These are phyloP conservation scores for Branchinecta lindahli DNA, from an alignment of 1,140 invertebrate genomes.

Conservation along the genomic window DNA sequence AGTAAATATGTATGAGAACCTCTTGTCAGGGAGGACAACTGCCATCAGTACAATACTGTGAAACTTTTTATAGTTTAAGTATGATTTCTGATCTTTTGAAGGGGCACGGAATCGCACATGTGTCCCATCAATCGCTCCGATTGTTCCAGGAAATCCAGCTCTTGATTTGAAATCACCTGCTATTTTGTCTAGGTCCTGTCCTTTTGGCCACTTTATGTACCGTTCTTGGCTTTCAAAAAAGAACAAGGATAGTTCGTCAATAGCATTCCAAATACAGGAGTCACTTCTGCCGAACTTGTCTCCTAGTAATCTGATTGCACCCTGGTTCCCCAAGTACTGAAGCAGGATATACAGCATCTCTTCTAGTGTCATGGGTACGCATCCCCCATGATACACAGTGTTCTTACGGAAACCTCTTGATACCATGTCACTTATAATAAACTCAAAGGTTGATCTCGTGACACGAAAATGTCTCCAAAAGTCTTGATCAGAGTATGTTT, in stretches of 20 bases:
- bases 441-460: background rate
- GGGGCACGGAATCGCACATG: slow-evolving; percentile 14
- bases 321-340: background rate
- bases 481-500: background rate
- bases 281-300: background rate
- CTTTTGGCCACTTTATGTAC: slow-evolving; percentile 11
- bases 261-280: background rate
- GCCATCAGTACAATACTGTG: slow-evolving; percentile 15
- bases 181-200: background rate
- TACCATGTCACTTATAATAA: background rate
- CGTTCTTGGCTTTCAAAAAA: background rate
- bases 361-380: background rate
- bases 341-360: background rate
- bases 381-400: background rate
- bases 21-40: background rate
- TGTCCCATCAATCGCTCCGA: slow-evolving; percentile 15
- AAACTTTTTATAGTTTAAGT: slow-evolving; percentile 18
- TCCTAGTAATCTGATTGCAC: slow-evolving; percentile 1
- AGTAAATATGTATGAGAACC: slow-evolving; percentile 14
- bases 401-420: background rate
- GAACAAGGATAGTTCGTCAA: background rate
- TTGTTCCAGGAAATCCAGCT: slow-evolving; percentile 13
- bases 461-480: background rate
- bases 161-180: background rate
- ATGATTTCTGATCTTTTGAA: slow-evolving; percentile 10